Percentiles rank a stretch among this genome's conserved stretches.
These are phyloP conservation scores for Emydocephalus ijimae DNA, from an alignment of 2,113 vertebrate species.

Conservation along the genomic window DNA sequence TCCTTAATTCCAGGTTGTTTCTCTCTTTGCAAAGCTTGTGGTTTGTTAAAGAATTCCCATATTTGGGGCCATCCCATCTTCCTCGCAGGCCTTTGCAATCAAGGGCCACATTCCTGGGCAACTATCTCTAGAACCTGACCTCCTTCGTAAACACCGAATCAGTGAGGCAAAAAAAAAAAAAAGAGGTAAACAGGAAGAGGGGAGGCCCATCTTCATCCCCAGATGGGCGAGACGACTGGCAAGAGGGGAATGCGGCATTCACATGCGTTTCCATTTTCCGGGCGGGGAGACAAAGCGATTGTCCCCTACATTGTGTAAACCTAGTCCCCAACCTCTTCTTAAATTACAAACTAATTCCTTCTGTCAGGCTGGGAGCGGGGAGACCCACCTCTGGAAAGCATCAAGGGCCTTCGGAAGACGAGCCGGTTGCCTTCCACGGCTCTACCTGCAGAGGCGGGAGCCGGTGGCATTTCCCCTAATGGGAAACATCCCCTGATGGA, in stretches of 20 bases:
- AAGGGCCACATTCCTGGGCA: neutral
- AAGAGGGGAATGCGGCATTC: neutral
- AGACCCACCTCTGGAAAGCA: conserved; percentile 19
- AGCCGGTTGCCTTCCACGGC: neutral
- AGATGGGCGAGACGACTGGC: neutral
- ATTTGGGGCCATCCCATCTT: neutral
- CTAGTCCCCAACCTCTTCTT: neutral
- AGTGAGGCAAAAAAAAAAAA: neutral
- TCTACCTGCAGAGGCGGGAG: neutral
- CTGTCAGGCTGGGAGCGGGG: neutral
- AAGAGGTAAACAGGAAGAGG: conserved; percentile 22
- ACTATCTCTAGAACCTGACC: neutral
- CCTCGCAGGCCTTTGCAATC: conserved; percentile 5
- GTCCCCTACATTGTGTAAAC: conserved; percentile 28
- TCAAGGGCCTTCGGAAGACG: neutral
- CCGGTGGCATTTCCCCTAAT: no score
- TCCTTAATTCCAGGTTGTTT: no score
- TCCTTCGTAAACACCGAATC: conserved; percentile 18
- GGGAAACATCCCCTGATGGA: no score
- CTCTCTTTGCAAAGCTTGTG: neutral
- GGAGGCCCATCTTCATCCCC: conserved; percentile 1
- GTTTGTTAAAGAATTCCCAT: neutral
- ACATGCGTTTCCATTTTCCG: neutral
- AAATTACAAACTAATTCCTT: conserved; percentile 33
- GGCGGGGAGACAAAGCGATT: conserved; percentile 1